These are phyloP conservation scores for Brachypodius melanocephalos DNA, from an alignment of 2,113 vertebrate species.

Conservation along the genomic window DNA sequence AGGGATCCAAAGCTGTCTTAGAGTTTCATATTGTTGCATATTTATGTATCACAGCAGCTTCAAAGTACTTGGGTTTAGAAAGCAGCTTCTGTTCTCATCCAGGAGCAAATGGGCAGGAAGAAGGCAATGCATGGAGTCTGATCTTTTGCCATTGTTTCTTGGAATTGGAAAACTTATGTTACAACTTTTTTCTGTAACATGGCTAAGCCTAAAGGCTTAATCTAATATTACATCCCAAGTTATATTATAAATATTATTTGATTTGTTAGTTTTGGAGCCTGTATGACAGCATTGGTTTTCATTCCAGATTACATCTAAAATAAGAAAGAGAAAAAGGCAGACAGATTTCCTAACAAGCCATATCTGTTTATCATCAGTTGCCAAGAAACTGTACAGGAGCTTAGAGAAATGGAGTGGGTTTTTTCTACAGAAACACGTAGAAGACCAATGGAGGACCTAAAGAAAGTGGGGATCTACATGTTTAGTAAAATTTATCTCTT, in stretches of 20 bases:
- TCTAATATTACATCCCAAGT: not conserved
- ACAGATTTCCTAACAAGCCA: not conserved
- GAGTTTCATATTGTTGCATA: not conserved
- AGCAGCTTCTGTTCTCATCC: not conserved
- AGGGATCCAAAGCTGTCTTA: not conserved
- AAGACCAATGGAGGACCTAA: not conserved
- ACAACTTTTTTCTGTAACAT: not conserved
- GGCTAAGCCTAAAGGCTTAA: not conserved
- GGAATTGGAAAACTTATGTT: not conserved
- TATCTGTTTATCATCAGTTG: constrained; percentile 40
- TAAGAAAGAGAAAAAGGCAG: not conserved
- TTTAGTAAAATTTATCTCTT: not conserved
- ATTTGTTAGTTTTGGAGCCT: constrained; percentile 35
- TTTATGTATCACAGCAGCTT: not conserved
- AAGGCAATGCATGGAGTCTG: not conserved
- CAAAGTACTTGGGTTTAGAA: not conserved
- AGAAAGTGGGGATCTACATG: not conserved
- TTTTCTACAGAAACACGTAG: no score
- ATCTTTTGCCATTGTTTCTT: not conserved
- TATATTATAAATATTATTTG: not conserved
- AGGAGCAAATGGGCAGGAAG: not conserved
- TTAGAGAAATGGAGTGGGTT: not conserved
- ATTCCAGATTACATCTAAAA: constrained; percentile 20
- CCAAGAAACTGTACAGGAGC: constrained; percentile 32
- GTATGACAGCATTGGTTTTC: not conserved